Base-by-base conservation (phyloP, 2,888 invertebrate genomes). In the Pachliopta kotzebuea region DNA sequence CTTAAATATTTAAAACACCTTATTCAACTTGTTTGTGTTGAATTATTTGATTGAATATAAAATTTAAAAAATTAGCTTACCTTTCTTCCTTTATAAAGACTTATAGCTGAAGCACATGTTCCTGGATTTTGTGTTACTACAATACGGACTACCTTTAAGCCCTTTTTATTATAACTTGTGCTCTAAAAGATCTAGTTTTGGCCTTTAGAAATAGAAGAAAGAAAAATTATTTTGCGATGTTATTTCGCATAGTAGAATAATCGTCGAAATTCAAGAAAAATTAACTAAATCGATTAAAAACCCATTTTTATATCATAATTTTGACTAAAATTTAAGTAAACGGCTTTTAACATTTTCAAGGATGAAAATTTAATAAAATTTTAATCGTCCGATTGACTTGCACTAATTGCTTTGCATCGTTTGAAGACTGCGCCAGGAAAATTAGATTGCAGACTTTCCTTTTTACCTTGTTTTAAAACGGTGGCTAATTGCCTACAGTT, bases 351-450 rank as follows among this genome's bases (percentile, higher is more conserved):
- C 18, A 45, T 45, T 18, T 18, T 45, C 18, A n/a, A 45, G 11
- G n/a, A 18, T 6, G 6, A 45, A 45, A 45, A 45, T n/a, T 6
- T 45, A 45, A n/a, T n/a, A 45, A n/a, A 45, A 45, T n/a, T 45
- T 60, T 42, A 60, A 53, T 60, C 53, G 31, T 52, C 31, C 60
- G 31, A 60, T 60, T 60, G 60, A 29, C 53, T 60, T 50, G 37
- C 37, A 37, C 37, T 60, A 60, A 60, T 53, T 60, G 60, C 37
- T 52, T 60, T 21, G 60, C 53, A 21, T n/a, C 60, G 37, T 23
- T 60, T 31, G 31, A 59, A 52, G 31, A 52, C 60, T 26, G 60
- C 24, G 53, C 21, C 21, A 52, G 53, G 60, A 50, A 60, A 60
- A 60, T 60, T 23, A 53, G 60, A 53, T 53, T 14, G 37, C 53